phyloP scores from a whole-genome alignment of 2,113 vertebrate genomes.

The Gymnocephalus cernua region DNA sequence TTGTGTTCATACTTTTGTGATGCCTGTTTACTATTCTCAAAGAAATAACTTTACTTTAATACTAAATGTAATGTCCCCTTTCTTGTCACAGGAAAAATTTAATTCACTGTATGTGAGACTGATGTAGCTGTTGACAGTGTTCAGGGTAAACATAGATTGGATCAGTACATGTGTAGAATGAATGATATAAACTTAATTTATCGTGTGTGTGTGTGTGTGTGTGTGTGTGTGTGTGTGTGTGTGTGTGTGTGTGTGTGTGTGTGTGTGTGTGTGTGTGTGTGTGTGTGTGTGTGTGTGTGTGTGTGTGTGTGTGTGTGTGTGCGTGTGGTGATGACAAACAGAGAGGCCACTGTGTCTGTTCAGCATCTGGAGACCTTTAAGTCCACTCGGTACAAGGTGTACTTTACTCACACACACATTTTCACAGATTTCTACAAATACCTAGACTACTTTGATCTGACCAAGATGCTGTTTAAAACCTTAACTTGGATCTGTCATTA shows the following conservation, averaged over 20 bases:
- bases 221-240: slow-evolving; percentile 5
- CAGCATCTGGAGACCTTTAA: slow-evolving; percentile 64
- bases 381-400: slow-evolving; percentile 29
- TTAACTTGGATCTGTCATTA: background rate
- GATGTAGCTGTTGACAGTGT: slow-evolving; percentile 22
- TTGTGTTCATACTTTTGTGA: background rate
- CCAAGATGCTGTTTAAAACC: background rate
- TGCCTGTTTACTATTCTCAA: background rate
- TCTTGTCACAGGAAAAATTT: background rate
- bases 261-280: slow-evolving; percentile 10
- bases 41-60: background rate
- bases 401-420: slow-evolving; percentile 38
- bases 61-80: background rate
- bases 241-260: slow-evolving; percentile 1
- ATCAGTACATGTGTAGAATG: slow-evolving; percentile 10
- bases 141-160: slow-evolving; percentile 3
- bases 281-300: background rate
- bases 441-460: slow-evolving; percentile 33
- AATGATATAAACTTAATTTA: slow-evolving; percentile 15
- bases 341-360: slow-evolving; percentile 51
- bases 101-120: slow-evolving; percentile 1
- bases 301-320: background rate
- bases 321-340: slow-evolving; percentile 47
- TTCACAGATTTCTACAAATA: slow-evolving; percentile 18
- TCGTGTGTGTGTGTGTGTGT: slow-evolving; percentile 1